Base-by-base conservation (phyloP, 2,888 invertebrate species). In the Eueremaeus valkanovi region DNA sequence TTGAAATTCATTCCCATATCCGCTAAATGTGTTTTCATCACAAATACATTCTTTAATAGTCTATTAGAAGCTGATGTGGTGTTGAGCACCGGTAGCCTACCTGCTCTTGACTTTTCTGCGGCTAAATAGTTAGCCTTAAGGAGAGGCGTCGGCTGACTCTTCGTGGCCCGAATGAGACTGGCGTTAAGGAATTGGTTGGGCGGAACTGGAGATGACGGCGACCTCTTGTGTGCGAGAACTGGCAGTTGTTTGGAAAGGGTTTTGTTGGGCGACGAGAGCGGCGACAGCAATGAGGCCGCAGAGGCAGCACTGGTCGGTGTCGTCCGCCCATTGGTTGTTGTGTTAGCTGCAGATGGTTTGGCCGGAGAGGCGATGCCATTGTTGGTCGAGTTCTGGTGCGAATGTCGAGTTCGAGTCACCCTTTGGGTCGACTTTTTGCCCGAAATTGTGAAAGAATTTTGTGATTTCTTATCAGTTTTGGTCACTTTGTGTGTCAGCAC, bases 181-280 rank as follows among this genome's bases (percentile, higher is more conserved):
- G 40, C 27, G 13, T 27, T 70, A 27, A 24, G 42, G 29, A 27
- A 70, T 40, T n/a, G 42, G 8, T 70, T 70, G 8, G 63, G 29
- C 1, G 58, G 63, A 6, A 70, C 27, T 18, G 70, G 70, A 9
- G 70, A 70, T 5, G 70, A 70, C 29, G 70, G 70, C 16, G 70
- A 70, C 27, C 70, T 24, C 45, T 70, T 70, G 27, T 70, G 70
- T 27, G 70, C 70, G 42, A 70, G 9, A 0, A 42, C 27, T 27
- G 70, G 42, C 45, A 21, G 42, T 42, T 45, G 29, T 27, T 42
- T 70, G 9, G 18, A 21, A 40, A 18, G 42, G 42, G 21, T 9
- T 70, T 70, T 70, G 27, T 70, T 42, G 16, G 70, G 70, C n/a
- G 70, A 70, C 45, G 42, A 70, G 16, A 70, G n/a, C 11, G 45